Evolutionary conservation across 2,113 vertebrate genomes (phyloP), one percentile per base, ranked within the genome.

Genomic region (Callocephalon fimbriatum): DNA sequence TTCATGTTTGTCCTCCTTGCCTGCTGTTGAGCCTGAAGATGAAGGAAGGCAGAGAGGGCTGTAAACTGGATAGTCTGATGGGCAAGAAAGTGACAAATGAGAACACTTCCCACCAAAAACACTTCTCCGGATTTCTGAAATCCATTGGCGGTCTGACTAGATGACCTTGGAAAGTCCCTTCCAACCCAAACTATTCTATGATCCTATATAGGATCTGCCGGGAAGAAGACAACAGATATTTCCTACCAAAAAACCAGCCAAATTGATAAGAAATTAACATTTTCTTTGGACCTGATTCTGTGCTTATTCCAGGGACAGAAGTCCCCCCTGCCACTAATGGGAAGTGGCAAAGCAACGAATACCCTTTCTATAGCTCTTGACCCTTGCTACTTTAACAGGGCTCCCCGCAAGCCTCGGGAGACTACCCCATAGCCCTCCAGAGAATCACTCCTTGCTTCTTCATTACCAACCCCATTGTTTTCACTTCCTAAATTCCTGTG

Each of bases 391-490:
- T 0, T 18, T 35, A 67, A 32, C 13, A 4, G 71, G 48, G 29
- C 77, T 80, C 66, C 80, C 56, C 45, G 22, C 53, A 47, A 56
- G n/a, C 87, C 81, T 67, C 1, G 0, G 48, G 59, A 85, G 71
- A 22, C 31, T 9, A 5, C 2, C 32, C 15, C 23, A 10, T 6
- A 70, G 53, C 67, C 87, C 62, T 70, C 22, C 71, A 13, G 38
- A 59, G 90, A 81, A n/a, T 21, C 47, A 47, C 91, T 81, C 51
- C 86, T 85, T 77, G 44, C 79, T 61, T 18, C 76, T 75, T 91
- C 82, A 38, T 89, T 50, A 91, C 26, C 68, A 65, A 31, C 37
- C 19, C 2, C 0, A 26, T 14, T 63, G 59, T 29, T 90, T 84
- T 53, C 59, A 2, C 82, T 72, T 59, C 79, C 68, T 71, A 42